These are phyloP conservation scores for Calliphora vomitoria DNA, from an alignment of 2,888 invertebrate species.

Conservation along the genomic window DNA sequence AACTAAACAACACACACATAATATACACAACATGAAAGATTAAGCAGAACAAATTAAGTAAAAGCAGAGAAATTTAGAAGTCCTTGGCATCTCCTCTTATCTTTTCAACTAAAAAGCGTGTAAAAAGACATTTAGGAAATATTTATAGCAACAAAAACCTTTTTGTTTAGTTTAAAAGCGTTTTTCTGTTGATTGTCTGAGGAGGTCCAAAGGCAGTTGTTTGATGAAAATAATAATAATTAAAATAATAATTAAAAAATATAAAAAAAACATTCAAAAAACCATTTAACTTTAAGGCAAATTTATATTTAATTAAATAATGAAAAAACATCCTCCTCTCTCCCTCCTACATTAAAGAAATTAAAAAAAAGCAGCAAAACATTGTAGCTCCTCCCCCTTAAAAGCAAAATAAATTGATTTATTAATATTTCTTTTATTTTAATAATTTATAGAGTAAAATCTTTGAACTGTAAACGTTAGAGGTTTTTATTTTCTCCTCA, in stretches of 20 bases:
- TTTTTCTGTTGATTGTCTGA: slow-evolving; percentile 16
- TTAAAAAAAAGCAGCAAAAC: slow-evolving; percentile 48
- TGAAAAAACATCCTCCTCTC: slow-evolving; percentile 66
- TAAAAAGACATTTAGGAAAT: slow-evolving; percentile 50
- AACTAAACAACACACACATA: neutral
- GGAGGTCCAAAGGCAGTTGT: slow-evolving; percentile 52
- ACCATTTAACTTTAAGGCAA: slow-evolving; percentile 70
- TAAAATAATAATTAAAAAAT: neutral
- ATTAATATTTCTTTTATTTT: slow-evolving; percentile 34
- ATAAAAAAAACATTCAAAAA: slow-evolving; percentile 76
- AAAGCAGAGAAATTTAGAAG: slow-evolving; percentile 63
- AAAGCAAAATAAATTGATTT: slow-evolving; percentile 74
- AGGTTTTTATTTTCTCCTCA: slow-evolving; percentile 43
- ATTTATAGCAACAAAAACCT: slow-evolving; percentile 8
- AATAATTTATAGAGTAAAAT: slow-evolving; percentile 60
- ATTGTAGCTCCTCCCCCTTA: slow-evolving; percentile 79
- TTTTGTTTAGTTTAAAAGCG: slow-evolving; percentile 11
- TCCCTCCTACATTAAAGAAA: slow-evolving; percentile 68
- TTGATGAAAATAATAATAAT: slow-evolving; percentile 50
- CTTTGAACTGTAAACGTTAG: slow-evolving; percentile 65
- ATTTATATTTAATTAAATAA: slow-evolving; percentile 72
- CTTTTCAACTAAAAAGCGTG: slow-evolving; percentile 30
- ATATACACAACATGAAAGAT: slow-evolving; percentile 51
- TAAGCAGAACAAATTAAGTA: slow-evolving; percentile 65
- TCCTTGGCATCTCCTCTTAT: slow-evolving; percentile 3